Base-by-base conservation (phyloP, 2,113 vertebrate species). In the Silurus meridionalis region DNA sequence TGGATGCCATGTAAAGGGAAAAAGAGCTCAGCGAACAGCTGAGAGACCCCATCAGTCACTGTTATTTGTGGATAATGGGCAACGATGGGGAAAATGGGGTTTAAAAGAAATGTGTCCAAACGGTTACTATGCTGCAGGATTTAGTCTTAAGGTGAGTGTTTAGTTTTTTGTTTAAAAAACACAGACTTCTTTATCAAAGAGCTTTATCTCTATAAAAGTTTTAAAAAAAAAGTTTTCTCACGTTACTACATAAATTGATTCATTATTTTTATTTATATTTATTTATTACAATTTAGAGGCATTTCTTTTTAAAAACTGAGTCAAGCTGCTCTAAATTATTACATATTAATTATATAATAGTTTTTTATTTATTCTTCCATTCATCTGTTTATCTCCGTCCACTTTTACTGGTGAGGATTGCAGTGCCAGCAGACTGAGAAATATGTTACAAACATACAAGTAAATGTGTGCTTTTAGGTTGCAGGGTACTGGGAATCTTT, bases 401-500 rank as follows among this genome's bases (percentile, higher is more conserved):
- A 8, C 46, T 74, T 23, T 11, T 75, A 5, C 0, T 23, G 72
- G 21, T 52, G 48, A n/a, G 72, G 5, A 0, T 52, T 75, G 48
- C 72, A 75, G 48, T 75, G 72, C 0, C 72, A 75, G 53, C 50
- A 13, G 10, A 15, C 8, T 21, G 46, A 74, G 71, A 74, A 74
- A 50, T 50, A 74, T 74, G 17, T 37, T 10, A 21, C 8, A 75
- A 75, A 23, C 5, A 28, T 57, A 58, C n/a, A 58, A 58, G 52
- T 82, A 46, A 67, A 8, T 88, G 14, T 17, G 50, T 66, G 66
- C 83, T 72, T 81, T 37, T n/a, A 90, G 89, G 84, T 90, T 66
- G 87, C 89, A 58, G 78, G 89, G 28, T 81, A 72, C 60, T 90
- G 84, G 87, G 89, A 88, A 55, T 88, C 89, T 55, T 8, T 89